phyloP scores from a whole-genome alignment of 1,140 invertebrate species.

The Monochamus saltuarius region DNA sequence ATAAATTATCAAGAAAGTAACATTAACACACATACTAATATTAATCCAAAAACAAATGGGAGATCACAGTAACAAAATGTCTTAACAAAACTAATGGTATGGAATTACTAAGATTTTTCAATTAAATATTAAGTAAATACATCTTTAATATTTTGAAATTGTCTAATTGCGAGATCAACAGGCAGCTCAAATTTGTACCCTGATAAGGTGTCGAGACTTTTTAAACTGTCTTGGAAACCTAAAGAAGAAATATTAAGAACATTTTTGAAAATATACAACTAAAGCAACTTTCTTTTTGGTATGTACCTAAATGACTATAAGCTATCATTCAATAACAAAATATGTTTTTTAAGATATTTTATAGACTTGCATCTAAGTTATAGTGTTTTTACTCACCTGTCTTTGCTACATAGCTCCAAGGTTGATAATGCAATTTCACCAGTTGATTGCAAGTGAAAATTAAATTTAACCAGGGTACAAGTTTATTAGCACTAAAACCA shows the following conservation, averaged over 20 bases:
- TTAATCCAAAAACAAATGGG: too few relatives aligned
- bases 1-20: too few relatives aligned
- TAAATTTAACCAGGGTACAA: constrained; percentile 91
- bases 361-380: too few relatives aligned
- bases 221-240: constrained; percentile 94
- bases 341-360: too few relatives aligned
- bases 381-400: constrained; percentile 64
- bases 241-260: constrained; percentile 34
- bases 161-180: constrained; percentile 91
- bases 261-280: background rate
- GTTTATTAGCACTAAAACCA: constrained; percentile 75
- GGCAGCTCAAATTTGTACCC: constrained; percentile 89
- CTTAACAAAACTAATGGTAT: background rate
- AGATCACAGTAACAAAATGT: too few relatives aligned
- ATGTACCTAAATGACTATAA: too few relatives aligned
- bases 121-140: constrained; percentile 71
- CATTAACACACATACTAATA: too few relatives aligned
- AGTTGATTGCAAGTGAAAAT: constrained; percentile 87
- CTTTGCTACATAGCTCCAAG: constrained; percentile 93
- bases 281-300: too few relatives aligned
- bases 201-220: constrained; percentile 84
- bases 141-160: constrained; percentile 97
- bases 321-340: too few relatives aligned
- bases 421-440: constrained; percentile 86
- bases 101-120: constrained; percentile 14